Evolutionary conservation across 2,888 invertebrate species (phyloP).

Genomic region (Eupithecia centaureata): DNA sequence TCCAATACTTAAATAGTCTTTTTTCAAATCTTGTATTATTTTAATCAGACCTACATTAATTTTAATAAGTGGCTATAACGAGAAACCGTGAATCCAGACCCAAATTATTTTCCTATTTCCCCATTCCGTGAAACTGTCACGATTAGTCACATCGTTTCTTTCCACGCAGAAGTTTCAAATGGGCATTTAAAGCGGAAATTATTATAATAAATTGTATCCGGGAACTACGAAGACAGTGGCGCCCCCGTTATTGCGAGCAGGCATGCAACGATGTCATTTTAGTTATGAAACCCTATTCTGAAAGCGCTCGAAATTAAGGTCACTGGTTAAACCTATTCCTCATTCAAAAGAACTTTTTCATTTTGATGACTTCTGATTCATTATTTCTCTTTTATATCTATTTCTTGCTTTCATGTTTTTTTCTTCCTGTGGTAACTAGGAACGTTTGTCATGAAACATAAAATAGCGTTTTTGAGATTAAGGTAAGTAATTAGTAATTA

Average conservation of each 20-base stretch:
- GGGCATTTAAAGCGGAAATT: constrained; percentile 67
- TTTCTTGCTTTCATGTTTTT: too few relatives aligned
- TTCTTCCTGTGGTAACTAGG: too few relatives aligned
- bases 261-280: constrained; percentile 71
- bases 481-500: too few relatives aligned
- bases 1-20: too few relatives aligned
- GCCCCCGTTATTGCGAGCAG: constrained; percentile 59
- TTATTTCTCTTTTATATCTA: not conserved
- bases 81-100: not conserved
- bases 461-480: too few relatives aligned
- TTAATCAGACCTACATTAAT: not conserved
- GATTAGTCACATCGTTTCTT: constrained; percentile 47
- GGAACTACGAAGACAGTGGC: constrained; percentile 65
- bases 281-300: constrained; percentile 48
- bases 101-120: not conserved
- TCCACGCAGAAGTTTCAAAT: constrained; percentile 49
- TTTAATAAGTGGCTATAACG: not conserved
- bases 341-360: not conserved
- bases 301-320: constrained; percentile 28
- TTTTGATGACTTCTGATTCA: not conserved
- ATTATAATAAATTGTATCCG: constrained; percentile 73
- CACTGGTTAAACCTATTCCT: not conserved
- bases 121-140: constrained; percentile 26
- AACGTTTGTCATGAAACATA: not conserved
- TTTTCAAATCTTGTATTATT: not conserved